These are phyloP conservation scores for Limnodromus scolopaceus DNA, from an alignment of 2,797 vertebrate species.

Conservation along the genomic window DNA sequence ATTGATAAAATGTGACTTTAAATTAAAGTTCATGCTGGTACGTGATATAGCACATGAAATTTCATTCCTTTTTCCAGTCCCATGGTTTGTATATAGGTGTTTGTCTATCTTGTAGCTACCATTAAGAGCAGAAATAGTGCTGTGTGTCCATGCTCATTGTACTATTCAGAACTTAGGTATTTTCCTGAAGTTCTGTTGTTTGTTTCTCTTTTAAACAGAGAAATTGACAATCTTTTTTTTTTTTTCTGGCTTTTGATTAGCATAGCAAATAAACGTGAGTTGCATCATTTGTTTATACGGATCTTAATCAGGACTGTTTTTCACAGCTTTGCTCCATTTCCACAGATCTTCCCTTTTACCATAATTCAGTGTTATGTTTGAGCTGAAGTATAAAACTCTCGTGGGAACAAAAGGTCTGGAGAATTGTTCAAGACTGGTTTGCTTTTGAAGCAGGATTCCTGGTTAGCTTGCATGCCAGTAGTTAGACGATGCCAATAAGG, in stretches of 20 bases:
- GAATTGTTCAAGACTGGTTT: background rate
- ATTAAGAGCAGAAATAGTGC: background rate
- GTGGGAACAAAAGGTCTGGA: background rate
- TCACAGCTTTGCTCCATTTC: background rate
- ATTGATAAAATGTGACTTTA: background rate
- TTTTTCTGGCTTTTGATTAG: background rate
- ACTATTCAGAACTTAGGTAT: background rate
- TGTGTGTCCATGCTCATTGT: background rate
- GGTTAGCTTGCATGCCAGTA: background rate
- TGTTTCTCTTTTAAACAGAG: background rate
- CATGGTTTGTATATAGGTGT: background rate
- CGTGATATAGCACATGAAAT: background rate
- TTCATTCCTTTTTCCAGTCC: background rate
- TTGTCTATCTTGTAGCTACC: background rate
- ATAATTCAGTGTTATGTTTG: background rate
- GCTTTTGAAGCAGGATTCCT: slow-evolving; percentile 21
- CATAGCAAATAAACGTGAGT: background rate
- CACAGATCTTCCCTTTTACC: background rate
- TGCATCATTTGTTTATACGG: background rate
- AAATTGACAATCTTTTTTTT: background rate
- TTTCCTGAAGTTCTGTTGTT: background rate
- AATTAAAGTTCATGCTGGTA: background rate
- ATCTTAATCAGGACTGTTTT: background rate
- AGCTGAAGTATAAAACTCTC: background rate
- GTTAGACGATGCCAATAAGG: slow-evolving; percentile 39